These are phyloP conservation scores for Crambe crambe DNA, from an alignment of 37 sponge, comb jelly and placozoan genomes.

Conservation along the genomic window DNA sequence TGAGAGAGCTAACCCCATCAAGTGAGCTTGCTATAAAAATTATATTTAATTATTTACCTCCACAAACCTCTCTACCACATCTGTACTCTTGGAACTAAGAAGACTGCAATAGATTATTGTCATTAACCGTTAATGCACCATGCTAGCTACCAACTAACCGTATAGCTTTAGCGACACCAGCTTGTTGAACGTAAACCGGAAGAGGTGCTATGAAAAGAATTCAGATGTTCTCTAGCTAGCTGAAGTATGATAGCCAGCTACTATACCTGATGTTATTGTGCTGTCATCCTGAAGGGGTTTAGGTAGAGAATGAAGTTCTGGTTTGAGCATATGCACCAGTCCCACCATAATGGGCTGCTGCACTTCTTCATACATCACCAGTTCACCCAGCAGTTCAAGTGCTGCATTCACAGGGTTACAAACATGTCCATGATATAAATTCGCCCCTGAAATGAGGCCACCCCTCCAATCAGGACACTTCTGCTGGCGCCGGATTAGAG, in stretches of 20 bases:
- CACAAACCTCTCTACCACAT: background rate
- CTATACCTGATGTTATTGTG: background rate
- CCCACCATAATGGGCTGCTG: slow-evolving; percentile 78
- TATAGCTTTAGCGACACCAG: slow-evolving; percentile 70
- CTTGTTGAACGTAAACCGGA: slow-evolving; percentile 78
- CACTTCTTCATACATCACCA: slow-evolving; percentile 80
- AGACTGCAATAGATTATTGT: background rate
- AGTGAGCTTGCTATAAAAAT: too few species aligned
- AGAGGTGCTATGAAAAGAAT: slow-evolving; percentile 52
- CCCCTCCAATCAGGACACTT: background rate
- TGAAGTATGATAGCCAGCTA: too few species aligned
- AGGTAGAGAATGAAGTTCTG: slow-evolving; percentile 22
- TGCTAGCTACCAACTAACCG: slow-evolving; percentile 9
- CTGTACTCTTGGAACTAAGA: background rate
- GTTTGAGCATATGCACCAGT: slow-evolving; percentile 77
- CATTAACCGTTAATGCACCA: background rate
- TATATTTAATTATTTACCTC: slow-evolving; percentile 12
- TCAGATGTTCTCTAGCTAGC: background rate
- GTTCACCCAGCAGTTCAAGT: slow-evolving; percentile 60
- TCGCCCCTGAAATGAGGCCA: too few species aligned
- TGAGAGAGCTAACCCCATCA: background rate
- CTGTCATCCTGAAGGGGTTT: background rate
- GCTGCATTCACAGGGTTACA: slow-evolving; percentile 40
- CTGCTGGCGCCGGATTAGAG: too few species aligned
- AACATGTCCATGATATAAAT: too few species aligned